Conservation (phyloP, 2,888 invertebrate genomes). For the Dugesia japonica region DNA sequence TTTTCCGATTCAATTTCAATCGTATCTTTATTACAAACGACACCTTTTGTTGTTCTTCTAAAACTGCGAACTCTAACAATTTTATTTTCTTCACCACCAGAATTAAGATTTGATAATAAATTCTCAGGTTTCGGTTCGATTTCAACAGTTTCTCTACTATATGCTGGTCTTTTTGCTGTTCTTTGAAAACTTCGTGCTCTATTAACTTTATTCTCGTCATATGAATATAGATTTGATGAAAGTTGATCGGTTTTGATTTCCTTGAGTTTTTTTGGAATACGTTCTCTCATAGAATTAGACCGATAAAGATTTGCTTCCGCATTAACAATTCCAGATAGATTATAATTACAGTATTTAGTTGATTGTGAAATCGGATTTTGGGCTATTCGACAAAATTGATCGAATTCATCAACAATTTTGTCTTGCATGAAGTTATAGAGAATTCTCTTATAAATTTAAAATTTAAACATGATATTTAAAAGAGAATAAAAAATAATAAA, state of each 20-base stretch:
- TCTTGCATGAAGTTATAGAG: background rate
- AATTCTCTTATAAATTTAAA: no score
- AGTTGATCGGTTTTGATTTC: background rate
- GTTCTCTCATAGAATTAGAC: background rate
- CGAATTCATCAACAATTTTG: background rate
- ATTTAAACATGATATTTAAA: no score
- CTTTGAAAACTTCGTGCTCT: no score
- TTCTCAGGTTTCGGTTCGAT: no score
- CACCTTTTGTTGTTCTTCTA: background rate
- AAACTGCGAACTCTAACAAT: background rate
- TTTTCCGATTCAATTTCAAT: background rate
- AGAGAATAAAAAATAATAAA: background rate
- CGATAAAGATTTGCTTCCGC: background rate
- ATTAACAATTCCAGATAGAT: background rate
- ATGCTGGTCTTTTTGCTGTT: no score
- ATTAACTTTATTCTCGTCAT: no score
- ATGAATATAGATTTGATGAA: background rate
- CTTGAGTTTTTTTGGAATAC: background rate
- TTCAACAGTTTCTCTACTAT: no score
- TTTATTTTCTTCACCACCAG: background rate
- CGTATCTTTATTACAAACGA: conserved; percentile 5
- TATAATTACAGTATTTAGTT: background rate
- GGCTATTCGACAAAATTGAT: background rate
- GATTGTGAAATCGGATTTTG: background rate
- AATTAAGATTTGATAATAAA: background rate